These are phyloP conservation scores for Acanthurus leucopareius DNA, from an alignment of 2,797 vertebrate species.

Conservation along the genomic window DNA sequence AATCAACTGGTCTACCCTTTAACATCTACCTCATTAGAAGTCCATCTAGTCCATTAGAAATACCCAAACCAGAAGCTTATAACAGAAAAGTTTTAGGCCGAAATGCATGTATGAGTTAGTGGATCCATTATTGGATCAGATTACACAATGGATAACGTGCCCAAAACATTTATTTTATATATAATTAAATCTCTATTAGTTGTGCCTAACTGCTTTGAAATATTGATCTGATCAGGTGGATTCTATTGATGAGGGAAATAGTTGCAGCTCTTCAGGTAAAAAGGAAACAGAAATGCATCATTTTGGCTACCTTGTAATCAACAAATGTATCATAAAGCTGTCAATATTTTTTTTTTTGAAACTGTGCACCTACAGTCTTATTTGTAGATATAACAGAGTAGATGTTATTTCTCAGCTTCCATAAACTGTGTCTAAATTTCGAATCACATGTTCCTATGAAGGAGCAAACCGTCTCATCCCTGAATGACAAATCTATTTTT, in stretches of 20 bases:
- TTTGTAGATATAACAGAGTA: background rate
- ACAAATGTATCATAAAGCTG: background rate
- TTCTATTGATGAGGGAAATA: background rate
- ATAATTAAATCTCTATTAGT: too few species aligned
- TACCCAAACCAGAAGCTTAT: too few species aligned
- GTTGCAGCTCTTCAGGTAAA: too few species aligned
- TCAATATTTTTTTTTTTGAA: background rate
- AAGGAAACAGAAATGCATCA: background rate
- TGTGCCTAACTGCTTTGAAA: too few species aligned
- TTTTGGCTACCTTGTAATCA: background rate
- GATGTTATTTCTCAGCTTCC: background rate
- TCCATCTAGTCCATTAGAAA: too few species aligned
- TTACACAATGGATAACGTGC: too few species aligned
- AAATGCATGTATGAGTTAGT: too few species aligned
- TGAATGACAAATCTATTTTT: constrained; percentile 1
- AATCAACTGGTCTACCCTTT: too few species aligned
- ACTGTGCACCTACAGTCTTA: background rate
- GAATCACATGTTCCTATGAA: background rate
- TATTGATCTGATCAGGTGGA: background rate
- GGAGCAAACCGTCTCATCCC: background rate
- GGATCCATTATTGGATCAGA: too few species aligned
- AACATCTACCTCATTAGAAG: too few species aligned
- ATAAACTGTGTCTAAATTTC: background rate
- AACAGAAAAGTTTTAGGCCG: too few species aligned
- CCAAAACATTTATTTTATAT: too few species aligned